Evolutionary conservation across 2,888 invertebrate genomes (phyloP), one percentile per base, ranked within the genome.

Genomic region (Dasysyrphus albostriatus): DNA sequence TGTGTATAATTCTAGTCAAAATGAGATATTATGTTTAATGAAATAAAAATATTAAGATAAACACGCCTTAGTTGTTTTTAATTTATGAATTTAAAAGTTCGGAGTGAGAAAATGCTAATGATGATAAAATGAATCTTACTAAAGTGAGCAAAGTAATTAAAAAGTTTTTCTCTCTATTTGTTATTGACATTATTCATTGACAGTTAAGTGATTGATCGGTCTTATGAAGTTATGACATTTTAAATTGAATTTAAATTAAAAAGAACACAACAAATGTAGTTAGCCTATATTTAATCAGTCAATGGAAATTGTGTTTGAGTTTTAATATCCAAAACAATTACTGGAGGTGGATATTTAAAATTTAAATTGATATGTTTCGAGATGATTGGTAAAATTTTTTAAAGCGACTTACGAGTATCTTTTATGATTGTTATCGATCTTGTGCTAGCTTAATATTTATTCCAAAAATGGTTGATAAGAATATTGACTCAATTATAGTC

Each of bases 171-270:
- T 51, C 12, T 59, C 9, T 54, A 10, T 39, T 59, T 37, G 16
- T 19, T 19, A 37, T 12, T 59, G 16, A 16, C n/a, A 29, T 34
- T 12, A 67, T 49, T 49, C 8, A 49, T 4, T 67, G 49, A 49
- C 16, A 34, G 32, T 67, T 16, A 10, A 44, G 34, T 49, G 49
- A 37, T 67, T 34, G 49, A 69, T 61, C 29, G 42, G 24, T 51
- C 10, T 6, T 34, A 32, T 51, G 42, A 67, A 32, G 61, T 51
- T 42, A 9, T 74, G 77, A 69, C 51, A 19, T 59, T 19, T 32
- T 19, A 10, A 63, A 37, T 54, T 79, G 47, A 79, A 19, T 72
- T 32, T 42, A 19, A 67, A 34, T 49, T 49, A 19, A 67, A 49
- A 49, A 14, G 34, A 49, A 19, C 19, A 34, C 5, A 67, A 49